Conservation (phyloP, 2,888 invertebrate genomes). For the Acanthococcus lagerstroemiae region DNA sequence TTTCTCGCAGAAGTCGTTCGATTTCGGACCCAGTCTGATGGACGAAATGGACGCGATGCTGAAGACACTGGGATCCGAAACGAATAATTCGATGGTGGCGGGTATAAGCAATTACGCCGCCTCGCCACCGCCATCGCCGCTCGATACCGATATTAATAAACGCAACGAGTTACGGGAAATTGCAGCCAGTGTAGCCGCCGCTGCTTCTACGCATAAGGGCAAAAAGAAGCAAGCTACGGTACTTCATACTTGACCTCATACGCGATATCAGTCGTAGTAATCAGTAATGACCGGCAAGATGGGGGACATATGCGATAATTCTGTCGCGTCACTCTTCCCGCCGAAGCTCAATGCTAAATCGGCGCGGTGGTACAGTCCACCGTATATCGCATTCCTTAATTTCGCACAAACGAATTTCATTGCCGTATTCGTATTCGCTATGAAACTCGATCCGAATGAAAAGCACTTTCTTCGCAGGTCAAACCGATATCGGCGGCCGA, state of each 20-base stretch:
- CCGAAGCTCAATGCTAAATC: too few species aligned
- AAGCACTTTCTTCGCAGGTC: slow-evolving; percentile 46
- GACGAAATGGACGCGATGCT: slow-evolving; percentile 87
- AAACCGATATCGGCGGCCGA: slow-evolving; percentile 91
- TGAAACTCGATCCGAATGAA: background rate
- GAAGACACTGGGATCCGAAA: slow-evolving; percentile 45
- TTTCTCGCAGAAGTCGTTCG: slow-evolving; percentile 46
- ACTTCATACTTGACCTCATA: slow-evolving; percentile 36
- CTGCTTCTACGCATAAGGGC: slow-evolving; percentile 36
- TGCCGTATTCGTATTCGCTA: background rate
- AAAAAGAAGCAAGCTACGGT: slow-evolving; percentile 51
- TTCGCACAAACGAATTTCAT: background rate
- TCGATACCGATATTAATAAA: slow-evolving; percentile 51
- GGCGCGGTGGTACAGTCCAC: too few species aligned
- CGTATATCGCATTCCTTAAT: too few species aligned
- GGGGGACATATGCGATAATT: too few species aligned
- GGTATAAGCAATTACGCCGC: slow-evolving; percentile 39
- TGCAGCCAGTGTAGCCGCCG: slow-evolving; percentile 43
- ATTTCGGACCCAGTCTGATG: slow-evolving; percentile 78
- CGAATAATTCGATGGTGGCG: slow-evolving; percentile 39
- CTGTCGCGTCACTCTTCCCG: too few species aligned
- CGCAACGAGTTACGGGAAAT: slow-evolving; percentile 60
- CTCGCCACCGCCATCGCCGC: slow-evolving; percentile 39
- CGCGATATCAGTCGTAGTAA: too few species aligned
- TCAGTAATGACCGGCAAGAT: background rate